Evolutionary conservation across 2,888 invertebrate species (phyloP).

Genomic region (Noctua fimbriata): DNA sequence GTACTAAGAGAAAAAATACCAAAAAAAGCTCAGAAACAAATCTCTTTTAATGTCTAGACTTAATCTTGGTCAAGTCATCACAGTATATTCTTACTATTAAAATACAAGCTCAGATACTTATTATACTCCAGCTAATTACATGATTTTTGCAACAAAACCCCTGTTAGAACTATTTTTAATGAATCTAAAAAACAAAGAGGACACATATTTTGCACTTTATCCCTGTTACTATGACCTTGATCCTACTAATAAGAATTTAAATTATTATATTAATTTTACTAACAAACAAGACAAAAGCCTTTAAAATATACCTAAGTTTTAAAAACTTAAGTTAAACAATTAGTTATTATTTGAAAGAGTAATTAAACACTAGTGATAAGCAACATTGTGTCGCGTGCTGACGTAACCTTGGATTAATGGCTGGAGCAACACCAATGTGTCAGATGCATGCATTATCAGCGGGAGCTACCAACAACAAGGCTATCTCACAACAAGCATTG

Average conservation of each 20-base stretch:
- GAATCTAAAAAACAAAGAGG: slow-evolving; percentile 6
- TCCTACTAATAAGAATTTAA: not conserved
- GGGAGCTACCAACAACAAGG: slow-evolving; percentile 57
- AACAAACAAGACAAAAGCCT: not conserved
- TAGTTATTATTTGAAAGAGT: slow-evolving; percentile 40
- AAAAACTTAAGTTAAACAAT: slow-evolving; percentile 15
- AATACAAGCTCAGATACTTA: not conserved
- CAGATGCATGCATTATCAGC: slow-evolving; percentile 68
- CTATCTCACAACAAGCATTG: slow-evolving; percentile 56
- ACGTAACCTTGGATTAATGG: slow-evolving; percentile 69
- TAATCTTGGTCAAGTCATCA: not conserved
- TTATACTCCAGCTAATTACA: too few species aligned
- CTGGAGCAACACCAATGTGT: slow-evolving; percentile 59
- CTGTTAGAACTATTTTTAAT: too few species aligned
- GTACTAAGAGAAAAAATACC: not conserved
- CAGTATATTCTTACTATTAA: not conserved
- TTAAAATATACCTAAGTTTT: not conserved
- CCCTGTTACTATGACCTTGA: slow-evolving; percentile 1
- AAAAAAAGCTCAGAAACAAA: not conserved
- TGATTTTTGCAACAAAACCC: too few species aligned
- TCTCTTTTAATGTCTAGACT: not conserved
- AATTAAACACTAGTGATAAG: slow-evolving; percentile 39
- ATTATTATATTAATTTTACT: not conserved
- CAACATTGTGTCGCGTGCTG: slow-evolving; percentile 29
- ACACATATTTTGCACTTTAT: slow-evolving; percentile 23